Evolutionary conservation across 2,888 invertebrate species (phyloP).

Genomic region (Campaea margaritaria): DNA sequence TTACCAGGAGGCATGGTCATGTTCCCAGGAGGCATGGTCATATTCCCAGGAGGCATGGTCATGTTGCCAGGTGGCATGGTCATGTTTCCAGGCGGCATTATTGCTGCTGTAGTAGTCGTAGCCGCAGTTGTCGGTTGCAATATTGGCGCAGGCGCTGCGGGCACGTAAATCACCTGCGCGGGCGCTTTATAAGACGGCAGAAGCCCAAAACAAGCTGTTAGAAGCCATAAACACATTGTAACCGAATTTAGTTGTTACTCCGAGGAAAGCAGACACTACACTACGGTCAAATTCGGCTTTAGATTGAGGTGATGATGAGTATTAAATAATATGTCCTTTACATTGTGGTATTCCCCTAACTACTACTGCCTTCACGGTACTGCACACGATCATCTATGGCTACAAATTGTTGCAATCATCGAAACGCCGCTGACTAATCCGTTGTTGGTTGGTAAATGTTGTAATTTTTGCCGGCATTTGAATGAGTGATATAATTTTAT

Average conservation of each 20-base stretch:
- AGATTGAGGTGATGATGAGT: slow-evolving; percentile 54
- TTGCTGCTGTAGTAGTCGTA: slow-evolving; percentile 47
- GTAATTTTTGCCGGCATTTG: slow-evolving; percentile 57
- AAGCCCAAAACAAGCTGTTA: slow-evolving; percentile 79
- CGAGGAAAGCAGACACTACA: slow-evolving; percentile 18
- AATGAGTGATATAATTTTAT: slow-evolving; percentile 51
- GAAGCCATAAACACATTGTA: slow-evolving; percentile 80
- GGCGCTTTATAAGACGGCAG: slow-evolving; percentile 65
- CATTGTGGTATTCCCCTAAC: slow-evolving; percentile 78
- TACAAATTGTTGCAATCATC: slow-evolving; percentile 81
- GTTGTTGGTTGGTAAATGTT: slow-evolving; percentile 55
- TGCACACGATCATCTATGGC: slow-evolving; percentile 69
- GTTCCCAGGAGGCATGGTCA: slow-evolving; percentile 6
- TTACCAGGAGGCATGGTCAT: slow-evolving; percentile 8
- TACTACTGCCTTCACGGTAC: slow-evolving; percentile 81
- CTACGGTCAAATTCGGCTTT: slow-evolving; percentile 33
- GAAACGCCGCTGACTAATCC: slow-evolving; percentile 74
- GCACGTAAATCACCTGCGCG: slow-evolving; percentile 61
- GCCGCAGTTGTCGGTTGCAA: slow-evolving; percentile 67
- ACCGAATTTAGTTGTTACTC: slow-evolving; percentile 32
- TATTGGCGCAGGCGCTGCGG: slow-evolving; percentile 73
- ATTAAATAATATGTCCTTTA: slow-evolving; percentile 75
- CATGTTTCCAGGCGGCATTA: slow-evolving; percentile 29
- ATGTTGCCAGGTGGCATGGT: slow-evolving; percentile 21
- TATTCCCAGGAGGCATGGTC: slow-evolving; percentile 8